Evolutionary conservation across 2,797 vertebrate species (phyloP), one percentile per base, ranked within the genome.

Genomic region (Macroramphosus scolopax): DNA sequence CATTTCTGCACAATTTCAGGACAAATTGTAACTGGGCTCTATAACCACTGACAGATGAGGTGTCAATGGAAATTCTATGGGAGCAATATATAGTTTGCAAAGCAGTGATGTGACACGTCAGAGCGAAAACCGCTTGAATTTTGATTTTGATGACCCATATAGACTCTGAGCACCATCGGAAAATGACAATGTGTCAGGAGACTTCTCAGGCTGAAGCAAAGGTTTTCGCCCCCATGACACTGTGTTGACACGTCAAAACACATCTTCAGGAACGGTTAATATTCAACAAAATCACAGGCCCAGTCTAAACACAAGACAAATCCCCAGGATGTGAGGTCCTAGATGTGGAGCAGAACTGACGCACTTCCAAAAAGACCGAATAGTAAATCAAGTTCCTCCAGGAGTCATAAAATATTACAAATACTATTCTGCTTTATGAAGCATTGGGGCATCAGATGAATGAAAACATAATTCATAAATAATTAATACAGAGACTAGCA

Each of bases 101-200:
- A 38, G 12, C 12, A 48, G 3, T 1, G 2, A 34, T 26, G 11
- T 15, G 11, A 41, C 4, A 6, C 3, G 1, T 38, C 17, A 33
- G 8, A 47, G 5, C 9, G 8, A 52, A 26, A 42, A 22, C n/a
- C 24, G 30, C 34, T 20, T 64, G 38, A 56, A 43, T 55, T 61
- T 55, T 30, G 43, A 63, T 33, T 38, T 22, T 47, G 41, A 47
- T 60, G 63, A 65, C 49, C 63, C 35, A 15, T 45, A 53, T 16
- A 61, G 64, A 63, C 28, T 36, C 31, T 29, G 58, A 72, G 47
- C 53, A 47, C 29, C 71, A 50, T 63, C 65, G 70, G 31, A 70
- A 55, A 52, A 75, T 72, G 65, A 80, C 75, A 77, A 46, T 47
- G 75, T 63, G 67, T 70, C 75, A 72, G 63, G 57, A 68, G 69